Evolutionary conservation across 2,888 invertebrate genomes (phyloP), one percentile per base, ranked within the genome.

Genomic region (Melinaea marsaeus): DNA sequence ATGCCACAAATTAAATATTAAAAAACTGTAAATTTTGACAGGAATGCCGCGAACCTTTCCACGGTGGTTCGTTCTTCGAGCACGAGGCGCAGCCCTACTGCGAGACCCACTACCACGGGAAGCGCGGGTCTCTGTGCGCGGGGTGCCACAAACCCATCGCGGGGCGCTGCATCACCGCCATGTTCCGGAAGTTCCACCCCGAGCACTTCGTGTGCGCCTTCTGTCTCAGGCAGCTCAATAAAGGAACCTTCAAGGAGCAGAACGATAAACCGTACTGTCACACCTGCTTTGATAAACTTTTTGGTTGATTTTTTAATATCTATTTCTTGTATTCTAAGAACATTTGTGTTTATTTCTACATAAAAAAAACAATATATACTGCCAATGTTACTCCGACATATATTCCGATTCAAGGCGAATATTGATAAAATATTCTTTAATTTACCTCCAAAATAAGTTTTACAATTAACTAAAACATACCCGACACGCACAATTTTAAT

Each of bases 181-280:
- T 99, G 98, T 98, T 97, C 91, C 92, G 96, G 74, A 99, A 99
- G 90, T 99, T 98, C 93, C 99, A 99, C 88, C 99, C 99, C 0
- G 99, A 99, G 84, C 99, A 99, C 90, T 99, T 99, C 83, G 98
- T 98, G 6, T 99, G 99, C 91, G 98, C 99, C n/a, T 99, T 99
- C 92, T 99, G 99, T 81, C 92, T 98, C 69, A 96, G 98, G 79
- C 99, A 99, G 83, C 93, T 99, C 73, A 99, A 99, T 90, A 99
- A 99, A 84, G 99, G 99, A 76, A 99, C 99, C 0, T 99, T 99
- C 90, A 99, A 99, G 85, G 99, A 99, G 85, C 98, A 99, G 82
- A 98, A 98, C 82, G 98, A 98, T 79, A 98, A 99, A 82, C 99
- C 99, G 2, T 99, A 99, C 88, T 99, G 99, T 86, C 99, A 99